Conservation (phyloP, 2,797 vertebrate species). For the Otus scops region DNA sequence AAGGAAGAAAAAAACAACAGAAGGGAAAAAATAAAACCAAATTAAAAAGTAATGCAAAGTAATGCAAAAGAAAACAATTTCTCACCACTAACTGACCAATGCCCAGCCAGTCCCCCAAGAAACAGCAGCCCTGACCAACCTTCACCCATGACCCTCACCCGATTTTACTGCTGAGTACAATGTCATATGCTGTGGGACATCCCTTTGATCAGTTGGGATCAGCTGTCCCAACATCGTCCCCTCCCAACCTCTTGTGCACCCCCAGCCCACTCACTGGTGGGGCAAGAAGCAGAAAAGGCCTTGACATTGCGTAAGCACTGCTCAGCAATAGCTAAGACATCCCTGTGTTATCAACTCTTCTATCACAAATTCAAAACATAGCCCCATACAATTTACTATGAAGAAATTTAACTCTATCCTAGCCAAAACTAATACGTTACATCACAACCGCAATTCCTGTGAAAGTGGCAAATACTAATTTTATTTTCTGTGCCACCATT, state of each 20-base stretch:
- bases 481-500: background rate
- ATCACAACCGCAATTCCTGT: background rate
- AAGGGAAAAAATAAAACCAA: rapidly evolving
- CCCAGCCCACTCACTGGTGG: background rate
- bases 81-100: rapidly evolving
- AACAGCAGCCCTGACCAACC: rapidly evolving
- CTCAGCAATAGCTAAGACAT: background rate
- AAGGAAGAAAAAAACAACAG: background rate
- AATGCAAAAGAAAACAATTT: background rate
- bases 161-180: background rate
- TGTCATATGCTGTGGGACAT: background rate
- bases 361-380: background rate
- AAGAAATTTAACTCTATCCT: background rate
- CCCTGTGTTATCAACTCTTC: rapidly evolving
- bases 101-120: background rate
- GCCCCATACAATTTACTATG: background rate
- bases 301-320: background rate
- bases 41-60: background rate
- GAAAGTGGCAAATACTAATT: background rate
- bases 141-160: background rate
- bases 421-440: background rate
- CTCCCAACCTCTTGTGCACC: background rate
- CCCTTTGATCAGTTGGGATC: background rate
- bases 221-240: background rate
- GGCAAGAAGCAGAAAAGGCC: background rate